Evolutionary conservation across 2,888 invertebrate species (phyloP).

Genomic region (Drosophila tanythrix): DNA sequence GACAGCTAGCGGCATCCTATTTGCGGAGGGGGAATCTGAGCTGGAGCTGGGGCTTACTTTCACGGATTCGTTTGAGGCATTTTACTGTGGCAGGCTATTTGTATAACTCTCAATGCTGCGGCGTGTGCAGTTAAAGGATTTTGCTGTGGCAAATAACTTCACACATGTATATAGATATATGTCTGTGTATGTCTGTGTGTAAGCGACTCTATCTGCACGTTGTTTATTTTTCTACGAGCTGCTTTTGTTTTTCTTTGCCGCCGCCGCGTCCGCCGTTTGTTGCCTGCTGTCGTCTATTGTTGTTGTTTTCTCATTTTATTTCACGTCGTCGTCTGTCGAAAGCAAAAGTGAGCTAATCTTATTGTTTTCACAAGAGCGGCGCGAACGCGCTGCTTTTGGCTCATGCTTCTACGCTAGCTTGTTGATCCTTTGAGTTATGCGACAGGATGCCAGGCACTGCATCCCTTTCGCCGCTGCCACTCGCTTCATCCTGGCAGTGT

Average conservation of each 20-base stretch:
- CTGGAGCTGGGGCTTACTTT: slow-evolving; percentile 10
- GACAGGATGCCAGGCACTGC: slow-evolving; percentile 34
- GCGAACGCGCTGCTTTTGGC: slow-evolving; percentile 42
- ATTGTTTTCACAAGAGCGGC: slow-evolving; percentile 74
- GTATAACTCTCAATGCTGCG: slow-evolving; percentile 67
- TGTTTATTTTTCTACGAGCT: slow-evolving; percentile 77
- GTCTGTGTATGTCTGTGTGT: slow-evolving; percentile 15
- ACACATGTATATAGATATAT: slow-evolving; percentile 35
- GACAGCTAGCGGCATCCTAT: slow-evolving; percentile 45
- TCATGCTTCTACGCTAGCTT: slow-evolving; percentile 37
- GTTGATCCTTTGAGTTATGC: slow-evolving; percentile 81
- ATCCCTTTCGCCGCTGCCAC: background rate
- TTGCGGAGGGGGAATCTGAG: slow-evolving; percentile 7
- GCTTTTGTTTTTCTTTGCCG: slow-evolving; percentile 70
- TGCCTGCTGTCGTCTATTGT: slow-evolving; percentile 5
- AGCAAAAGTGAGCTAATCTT: slow-evolving; percentile 78
- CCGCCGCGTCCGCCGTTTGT: slow-evolving; percentile 14
- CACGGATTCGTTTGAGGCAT: slow-evolving; percentile 38
- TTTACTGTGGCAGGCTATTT: slow-evolving; percentile 67
- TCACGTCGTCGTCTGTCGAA: slow-evolving; percentile 51
- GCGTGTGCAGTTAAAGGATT: slow-evolving; percentile 81
- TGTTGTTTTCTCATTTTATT: slow-evolving; percentile 75
- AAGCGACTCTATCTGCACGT: slow-evolving; percentile 44
- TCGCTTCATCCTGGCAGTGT: slow-evolving; percentile 22
- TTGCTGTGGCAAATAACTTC: slow-evolving; percentile 68